A percentile compares a stretch with the other conserved stretches of the same genome.
Evolutionary conservation across 2,888 invertebrate species (phyloP).

Genomic region (Phalera bucephala): DNA sequence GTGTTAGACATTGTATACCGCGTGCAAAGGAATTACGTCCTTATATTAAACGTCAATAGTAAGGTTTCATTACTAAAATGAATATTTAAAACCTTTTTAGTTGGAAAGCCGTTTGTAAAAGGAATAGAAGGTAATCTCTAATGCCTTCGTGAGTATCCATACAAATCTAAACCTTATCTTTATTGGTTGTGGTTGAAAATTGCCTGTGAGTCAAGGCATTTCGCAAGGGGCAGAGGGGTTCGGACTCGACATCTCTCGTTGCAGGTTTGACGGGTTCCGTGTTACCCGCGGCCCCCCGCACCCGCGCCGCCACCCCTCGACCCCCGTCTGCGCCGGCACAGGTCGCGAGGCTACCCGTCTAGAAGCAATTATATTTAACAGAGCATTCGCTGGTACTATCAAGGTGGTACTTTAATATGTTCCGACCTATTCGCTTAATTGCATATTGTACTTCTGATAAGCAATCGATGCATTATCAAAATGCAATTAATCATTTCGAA

Average conservation of each 20-base stretch:
- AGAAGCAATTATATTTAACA: constrained; percentile 46
- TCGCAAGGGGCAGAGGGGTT: constrained; percentile 62
- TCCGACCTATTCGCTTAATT: constrained; percentile 7
- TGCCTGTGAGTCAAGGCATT: constrained; percentile 46
- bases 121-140: constrained; percentile 55
- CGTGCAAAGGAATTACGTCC: constrained; percentile 57
- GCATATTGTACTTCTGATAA: constrained; percentile 6
- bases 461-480: not conserved
- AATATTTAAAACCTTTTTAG: constrained; percentile 56
- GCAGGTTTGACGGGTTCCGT: constrained; percentile 80
- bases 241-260: constrained; percentile 52
- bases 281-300: constrained; percentile 53
- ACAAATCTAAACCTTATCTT: constrained; percentile 19
- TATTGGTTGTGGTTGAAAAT: constrained; percentile 28
- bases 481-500: not conserved
- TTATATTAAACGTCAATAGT: constrained; percentile 60
- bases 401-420: constrained; percentile 11
- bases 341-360: constrained; percentile 40
- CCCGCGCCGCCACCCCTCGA: constrained; percentile 19
- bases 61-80: constrained; percentile 62
- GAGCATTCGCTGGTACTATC: constrained; percentile 33
- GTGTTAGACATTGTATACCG: constrained; percentile 13
- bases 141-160: constrained; percentile 10
- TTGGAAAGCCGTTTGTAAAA: constrained; percentile 53
- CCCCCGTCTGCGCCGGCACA: constrained; percentile 54